Evolutionary conservation across 2,888 invertebrate species (phyloP).

Genomic region (Eristalis tenax): DNA sequence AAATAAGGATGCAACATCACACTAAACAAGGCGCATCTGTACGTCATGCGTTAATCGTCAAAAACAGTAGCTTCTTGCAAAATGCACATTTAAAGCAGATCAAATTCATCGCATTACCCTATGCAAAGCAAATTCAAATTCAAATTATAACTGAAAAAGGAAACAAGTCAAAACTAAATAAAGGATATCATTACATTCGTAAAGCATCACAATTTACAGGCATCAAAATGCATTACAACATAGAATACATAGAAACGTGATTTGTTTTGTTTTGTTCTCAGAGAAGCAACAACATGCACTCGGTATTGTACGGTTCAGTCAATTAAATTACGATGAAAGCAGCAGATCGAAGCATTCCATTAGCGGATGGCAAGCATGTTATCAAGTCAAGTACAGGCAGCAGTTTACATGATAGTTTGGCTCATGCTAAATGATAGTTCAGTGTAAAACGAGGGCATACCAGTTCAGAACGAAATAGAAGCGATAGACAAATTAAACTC

Average conservation of each 20-base stretch:
- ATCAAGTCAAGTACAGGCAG: constrained; percentile 22
- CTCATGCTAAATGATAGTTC: constrained; percentile 46
- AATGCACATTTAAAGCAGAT: constrained; percentile 54
- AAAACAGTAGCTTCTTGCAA: constrained; percentile 18
- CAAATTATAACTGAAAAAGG: constrained; percentile 7
- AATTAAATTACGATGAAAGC: constrained; percentile 26
- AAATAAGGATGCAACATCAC: constrained; percentile 64
- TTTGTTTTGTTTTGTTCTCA: background rate
- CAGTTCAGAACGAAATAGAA: constrained; percentile 36
- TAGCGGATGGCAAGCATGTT: constrained; percentile 43
- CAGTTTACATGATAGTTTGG: background rate
- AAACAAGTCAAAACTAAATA: constrained; percentile 9
- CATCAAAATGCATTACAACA: constrained; percentile 30
- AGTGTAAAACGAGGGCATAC: background rate
- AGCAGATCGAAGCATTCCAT: constrained; percentile 45
- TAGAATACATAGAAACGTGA: background rate
- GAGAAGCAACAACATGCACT: constrained; percentile 45
- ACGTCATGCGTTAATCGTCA: constrained; percentile 39
- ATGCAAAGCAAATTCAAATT: constrained; percentile 11
- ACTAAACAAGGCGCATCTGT: constrained; percentile 46
- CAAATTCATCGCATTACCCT: constrained; percentile 26
- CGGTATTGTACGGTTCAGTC: constrained; percentile 19
- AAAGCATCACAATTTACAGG: constrained; percentile 41
- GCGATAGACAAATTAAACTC: constrained; percentile 52
- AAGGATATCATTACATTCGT: background rate